Conservation (phyloP, 2,888 invertebrate species). For the Sinotaia quadrata region DNA sequence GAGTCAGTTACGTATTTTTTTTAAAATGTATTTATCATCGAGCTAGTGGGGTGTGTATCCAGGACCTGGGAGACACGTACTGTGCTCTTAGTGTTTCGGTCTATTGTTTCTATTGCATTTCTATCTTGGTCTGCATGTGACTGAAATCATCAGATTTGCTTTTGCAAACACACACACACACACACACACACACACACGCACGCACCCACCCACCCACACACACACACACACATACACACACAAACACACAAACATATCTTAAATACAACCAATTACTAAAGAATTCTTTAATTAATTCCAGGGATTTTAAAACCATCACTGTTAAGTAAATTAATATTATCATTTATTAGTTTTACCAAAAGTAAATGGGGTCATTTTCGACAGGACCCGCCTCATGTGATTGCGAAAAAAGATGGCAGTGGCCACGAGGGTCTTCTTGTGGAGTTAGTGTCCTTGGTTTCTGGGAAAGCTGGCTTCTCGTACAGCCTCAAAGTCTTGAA, state of each 20-base stretch:
- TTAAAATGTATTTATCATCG: too few relatives aligned
- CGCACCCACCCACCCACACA: background rate
- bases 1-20: too few relatives aligned
- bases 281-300: background rate
- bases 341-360: background rate
- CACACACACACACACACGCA: background rate
- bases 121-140: background rate
- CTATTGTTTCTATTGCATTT: background rate
- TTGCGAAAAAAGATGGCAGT: slow-evolving; percentile 4
- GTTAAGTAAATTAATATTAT: background rate
- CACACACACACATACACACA: background rate
- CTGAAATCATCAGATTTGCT: background rate
- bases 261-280: background rate
- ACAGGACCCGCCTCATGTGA: slow-evolving; percentile 39
- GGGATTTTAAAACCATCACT: background rate
- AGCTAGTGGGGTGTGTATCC: too few relatives aligned
- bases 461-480: slow-evolving; percentile 36
- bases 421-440: slow-evolving; percentile 39
- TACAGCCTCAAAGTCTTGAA: slow-evolving; percentile 44
- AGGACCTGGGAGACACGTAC: background rate
- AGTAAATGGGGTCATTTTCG: background rate
- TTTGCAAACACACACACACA: background rate
- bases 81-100: background rate
- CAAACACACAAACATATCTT: background rate
- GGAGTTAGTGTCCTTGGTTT: slow-evolving; percentile 44